Evolutionary conservation across 2,888 invertebrate genomes (phyloP), one percentile per base, ranked within the genome.

Genomic region (Apantesis nais): DNA sequence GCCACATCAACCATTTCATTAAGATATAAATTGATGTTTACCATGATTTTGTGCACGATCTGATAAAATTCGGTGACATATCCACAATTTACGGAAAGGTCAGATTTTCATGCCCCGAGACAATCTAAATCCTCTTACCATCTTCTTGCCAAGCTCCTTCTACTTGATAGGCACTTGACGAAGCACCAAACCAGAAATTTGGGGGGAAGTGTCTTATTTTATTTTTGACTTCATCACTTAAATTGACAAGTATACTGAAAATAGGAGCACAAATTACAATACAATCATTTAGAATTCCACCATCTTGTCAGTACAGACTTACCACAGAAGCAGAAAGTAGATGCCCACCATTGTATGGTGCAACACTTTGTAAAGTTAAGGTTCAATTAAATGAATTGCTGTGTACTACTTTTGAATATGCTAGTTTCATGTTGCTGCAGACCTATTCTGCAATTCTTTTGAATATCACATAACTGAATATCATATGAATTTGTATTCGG

Each of bases 61-160:
- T 39, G 3, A 39, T 5, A 39, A 39, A 39, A 39, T 39, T 39
- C 9, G 11, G 9, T 39, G 39, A 39, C 34, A 34, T 44, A 19
- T 44, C 41, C 41, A 41, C 41, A 4, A 41, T 41, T 41, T 41
- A 44, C 0, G 5, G 44, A 44, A 16, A 16, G 14, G 11, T 14
- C 41, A n/a, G n/a, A n/a, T n/a, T n/a, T n/a, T n/a, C n/a, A n/a
- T n/a, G n/a, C n/a, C n/a, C n/a, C 14, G 2, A 44, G 14, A 29
- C 14, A 16, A 58, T 29, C 12, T 29, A 7, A 58, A 16, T 14
- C n/a, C 0, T 29, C 93, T 91, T 84, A 96, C 96, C 96, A 71
- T 93, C 95, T 75, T 89, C 92, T 77, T 93, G 87, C 95, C 95
- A 96, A 0, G 86, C 96, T 7, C 96, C 96, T 87, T 96, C 96